phyloP scores from a whole-genome alignment of 2,797 vertebrate genomes.

The Antrozous pallidus region DNA sequence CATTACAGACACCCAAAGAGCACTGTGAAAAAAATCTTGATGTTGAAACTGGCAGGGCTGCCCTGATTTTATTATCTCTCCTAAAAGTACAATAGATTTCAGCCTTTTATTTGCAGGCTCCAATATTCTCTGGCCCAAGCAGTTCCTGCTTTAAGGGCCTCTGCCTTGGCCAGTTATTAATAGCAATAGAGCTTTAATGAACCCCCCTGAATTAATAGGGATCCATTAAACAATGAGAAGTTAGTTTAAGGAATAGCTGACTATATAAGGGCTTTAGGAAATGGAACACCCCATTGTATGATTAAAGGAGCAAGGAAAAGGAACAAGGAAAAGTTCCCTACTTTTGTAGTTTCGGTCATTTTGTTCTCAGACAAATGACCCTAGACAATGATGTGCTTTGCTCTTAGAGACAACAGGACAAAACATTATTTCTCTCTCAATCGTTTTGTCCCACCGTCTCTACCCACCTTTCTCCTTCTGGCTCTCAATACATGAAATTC shows the following conservation, averaged over 20 bases:
- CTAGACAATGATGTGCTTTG: background rate
- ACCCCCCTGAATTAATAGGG: background rate
- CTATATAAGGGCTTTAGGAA: background rate
- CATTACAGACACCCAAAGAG: background rate
- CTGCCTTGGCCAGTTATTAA: background rate
- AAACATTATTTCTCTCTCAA: background rate
- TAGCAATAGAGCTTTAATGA: background rate
- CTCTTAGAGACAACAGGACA: background rate
- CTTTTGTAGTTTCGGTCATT: background rate
- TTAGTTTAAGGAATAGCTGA: background rate
- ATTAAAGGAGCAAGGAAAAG: background rate
- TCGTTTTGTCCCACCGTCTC: accelerated
- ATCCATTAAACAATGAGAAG: background rate
- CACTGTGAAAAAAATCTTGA: background rate
- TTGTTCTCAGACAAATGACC: background rate
- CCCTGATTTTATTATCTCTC: background rate
- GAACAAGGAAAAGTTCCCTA: background rate
- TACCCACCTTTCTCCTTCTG: background rate
- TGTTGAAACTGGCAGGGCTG: background rate
- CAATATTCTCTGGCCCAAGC: background rate
- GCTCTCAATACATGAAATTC: background rate
- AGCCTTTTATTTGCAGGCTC: slow-evolving; percentile 13
- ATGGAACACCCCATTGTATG: background rate
- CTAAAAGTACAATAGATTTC: background rate
- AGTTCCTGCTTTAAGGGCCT: background rate